Percentiles rank a stretch among this genome's conserved stretches.
phyloP scores from a whole-genome alignment of 2,888 invertebrate species.

The Caenorhabditis japonica region DNA sequence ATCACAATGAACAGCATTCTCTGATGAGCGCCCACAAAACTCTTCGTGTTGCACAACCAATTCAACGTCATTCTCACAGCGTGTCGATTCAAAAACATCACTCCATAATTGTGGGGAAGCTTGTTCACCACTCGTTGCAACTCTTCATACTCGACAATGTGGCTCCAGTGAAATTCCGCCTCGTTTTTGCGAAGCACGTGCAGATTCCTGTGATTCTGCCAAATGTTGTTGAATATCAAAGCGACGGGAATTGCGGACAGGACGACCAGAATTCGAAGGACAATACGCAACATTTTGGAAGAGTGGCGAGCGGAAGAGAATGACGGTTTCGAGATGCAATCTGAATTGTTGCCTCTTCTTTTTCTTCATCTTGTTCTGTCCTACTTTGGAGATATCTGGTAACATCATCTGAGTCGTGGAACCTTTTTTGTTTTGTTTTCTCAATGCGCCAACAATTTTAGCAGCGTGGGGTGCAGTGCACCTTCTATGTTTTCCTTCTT shows the following conservation, averaged over 20 bases:
- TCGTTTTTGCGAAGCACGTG: conserved; percentile 53
- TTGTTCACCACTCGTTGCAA: conserved; percentile 21
- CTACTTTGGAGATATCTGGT: background rate
- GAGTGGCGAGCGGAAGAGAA: too few species aligned
- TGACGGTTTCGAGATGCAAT: too few species aligned
- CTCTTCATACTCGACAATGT: conserved; percentile 32
- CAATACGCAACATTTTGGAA: conserved; percentile 5
- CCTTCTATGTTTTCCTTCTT: too few species aligned
- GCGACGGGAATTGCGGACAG: conserved; percentile 44
- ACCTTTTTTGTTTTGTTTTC: background rate
- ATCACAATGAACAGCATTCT: conserved; percentile 63
- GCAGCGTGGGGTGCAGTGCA: too few species aligned
- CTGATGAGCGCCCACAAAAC: conserved; percentile 50
- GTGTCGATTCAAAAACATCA: conserved; percentile 58
- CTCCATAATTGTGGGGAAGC: conserved; percentile 53
- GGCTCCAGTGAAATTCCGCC: conserved; percentile 52
- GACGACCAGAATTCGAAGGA: conserved; percentile 16
- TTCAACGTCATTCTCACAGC: conserved; percentile 67
- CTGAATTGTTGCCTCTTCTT: background rate
- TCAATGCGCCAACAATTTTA: background rate
- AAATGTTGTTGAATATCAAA: conserved; percentile 38
- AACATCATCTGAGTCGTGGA: background rate
- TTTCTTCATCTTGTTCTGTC: background rate
- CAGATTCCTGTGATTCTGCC: conserved; percentile 53
- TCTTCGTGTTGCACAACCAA: conserved; percentile 65